phyloP scores from a whole-genome alignment of 2,888 invertebrate genomes.

The Pollenia labialis region DNA sequence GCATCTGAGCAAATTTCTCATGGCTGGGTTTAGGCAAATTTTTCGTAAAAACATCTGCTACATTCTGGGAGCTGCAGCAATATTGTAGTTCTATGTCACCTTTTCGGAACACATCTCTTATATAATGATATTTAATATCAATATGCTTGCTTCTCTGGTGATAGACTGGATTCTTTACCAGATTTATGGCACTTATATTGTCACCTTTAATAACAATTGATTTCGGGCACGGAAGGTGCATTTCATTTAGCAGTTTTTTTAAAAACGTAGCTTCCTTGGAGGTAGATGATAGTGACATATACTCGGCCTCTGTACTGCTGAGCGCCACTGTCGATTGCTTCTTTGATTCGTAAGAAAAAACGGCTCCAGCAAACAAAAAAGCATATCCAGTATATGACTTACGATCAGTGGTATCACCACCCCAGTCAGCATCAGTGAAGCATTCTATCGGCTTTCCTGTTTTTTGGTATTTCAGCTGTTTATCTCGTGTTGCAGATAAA shows the following conservation, averaged over 20 bases:
- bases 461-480: slow-evolving; percentile 29
- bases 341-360: slow-evolving; percentile 68
- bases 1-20: slow-evolving; percentile 21
- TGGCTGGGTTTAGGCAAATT: slow-evolving; percentile 16
- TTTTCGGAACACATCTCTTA: slow-evolving; percentile 18
- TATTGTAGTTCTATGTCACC: slow-evolving; percentile 20
- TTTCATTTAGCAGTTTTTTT: slow-evolving; percentile 29
- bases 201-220: slow-evolving; percentile 12
- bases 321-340: slow-evolving; percentile 59
- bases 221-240: slow-evolving; percentile 19
- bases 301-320: slow-evolving; percentile 67
- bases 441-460: slow-evolving; percentile 13
- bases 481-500: slow-evolving; percentile 22
- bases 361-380: slow-evolving; percentile 60
- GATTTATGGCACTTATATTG: slow-evolving; percentile 37
- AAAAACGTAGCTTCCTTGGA: slow-evolving; percentile 63
- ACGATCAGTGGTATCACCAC: not conserved
- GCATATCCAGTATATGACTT: slow-evolving; percentile 50
- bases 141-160: slow-evolving; percentile 72
- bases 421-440: slow-evolving; percentile 29
- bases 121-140: slow-evolving; percentile 20
- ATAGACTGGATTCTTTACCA: slow-evolving; percentile 65
- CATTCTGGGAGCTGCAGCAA: slow-evolving; percentile 31
- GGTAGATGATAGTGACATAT: slow-evolving; percentile 59
- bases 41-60: slow-evolving; percentile 8